phyloP scores from a whole-genome alignment of 2,888 invertebrate genomes.

The Dasysyrphus albostriatus region DNA sequence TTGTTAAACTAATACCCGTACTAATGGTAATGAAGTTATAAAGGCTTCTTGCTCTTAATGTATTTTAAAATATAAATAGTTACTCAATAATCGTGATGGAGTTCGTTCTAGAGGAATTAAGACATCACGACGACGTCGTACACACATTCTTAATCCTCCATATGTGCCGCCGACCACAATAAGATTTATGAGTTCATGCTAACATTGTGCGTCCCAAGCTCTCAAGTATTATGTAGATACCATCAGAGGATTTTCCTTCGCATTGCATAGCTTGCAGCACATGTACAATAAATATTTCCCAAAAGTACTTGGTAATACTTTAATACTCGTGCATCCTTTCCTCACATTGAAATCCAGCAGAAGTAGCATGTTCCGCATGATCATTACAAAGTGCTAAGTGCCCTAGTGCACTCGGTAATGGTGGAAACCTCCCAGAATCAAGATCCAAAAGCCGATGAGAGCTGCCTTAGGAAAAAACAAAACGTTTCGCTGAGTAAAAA shows the following conservation, averaged over 20 bases:
- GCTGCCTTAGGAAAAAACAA: slow-evolving; percentile 36
- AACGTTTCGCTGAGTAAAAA: slow-evolving; percentile 62
- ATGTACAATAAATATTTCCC: slow-evolving; percentile 42
- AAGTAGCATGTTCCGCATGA: slow-evolving; percentile 62
- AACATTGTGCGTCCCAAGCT: slow-evolving; percentile 38
- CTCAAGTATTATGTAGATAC: neutral
- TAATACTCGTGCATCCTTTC: slow-evolving; percentile 73
- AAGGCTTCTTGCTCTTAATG: neutral
- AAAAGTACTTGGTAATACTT: slow-evolving; percentile 61
- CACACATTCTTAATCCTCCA: slow-evolving; percentile 71
- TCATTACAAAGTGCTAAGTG: slow-evolving; percentile 75
- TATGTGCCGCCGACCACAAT: slow-evolving; percentile 62
- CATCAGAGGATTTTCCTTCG: slow-evolving; percentile 34
- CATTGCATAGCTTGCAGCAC: slow-evolving; percentile 41
- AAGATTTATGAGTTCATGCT: slow-evolving; percentile 69
- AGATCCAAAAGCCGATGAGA: slow-evolving; percentile 63
- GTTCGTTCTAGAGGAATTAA: slow-evolving; percentile 65
- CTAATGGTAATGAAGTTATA: neutral
- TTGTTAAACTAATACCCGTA: no score
- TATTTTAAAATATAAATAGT: neutral
- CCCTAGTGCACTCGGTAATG: slow-evolving; percentile 55
- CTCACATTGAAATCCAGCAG: slow-evolving; percentile 35
- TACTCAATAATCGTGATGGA: slow-evolving; percentile 38
- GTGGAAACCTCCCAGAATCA: slow-evolving; percentile 75
- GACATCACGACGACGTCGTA: slow-evolving; percentile 69